Percentiles rank a stretch among this genome's conserved stretches.
Conservation (phyloP, 2,888 invertebrate genomes). For the Pseudococcus viburni region DNA sequence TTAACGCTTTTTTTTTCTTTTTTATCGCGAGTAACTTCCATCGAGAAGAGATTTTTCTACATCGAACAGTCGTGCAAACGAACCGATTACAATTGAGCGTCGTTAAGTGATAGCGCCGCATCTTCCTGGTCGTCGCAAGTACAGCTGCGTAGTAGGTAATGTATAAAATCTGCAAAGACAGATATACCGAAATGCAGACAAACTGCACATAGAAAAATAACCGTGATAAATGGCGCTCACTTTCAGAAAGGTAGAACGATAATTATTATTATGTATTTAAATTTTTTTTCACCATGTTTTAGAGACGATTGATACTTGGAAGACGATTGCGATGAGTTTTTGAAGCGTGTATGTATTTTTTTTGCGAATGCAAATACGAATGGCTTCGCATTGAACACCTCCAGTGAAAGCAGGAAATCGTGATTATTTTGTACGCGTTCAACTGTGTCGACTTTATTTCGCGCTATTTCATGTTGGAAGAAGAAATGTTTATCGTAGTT, state of each 20-base stretch:
- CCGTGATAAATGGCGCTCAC: not conserved
- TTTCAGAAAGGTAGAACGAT: not conserved
- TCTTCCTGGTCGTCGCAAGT: not conserved
- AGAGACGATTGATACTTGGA: not conserved
- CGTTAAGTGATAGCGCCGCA: not conserved
- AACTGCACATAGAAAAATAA: not conserved
- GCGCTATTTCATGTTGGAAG: constrained; percentile 26
- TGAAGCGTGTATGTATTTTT: not conserved
- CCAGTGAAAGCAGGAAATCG: constrained; percentile 50
- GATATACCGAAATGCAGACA: too few species aligned
- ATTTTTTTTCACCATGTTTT: not conserved
- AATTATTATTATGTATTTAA: not conserved
- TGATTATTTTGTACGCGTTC: constrained; percentile 45
- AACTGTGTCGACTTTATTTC: constrained; percentile 48
- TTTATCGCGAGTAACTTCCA: not conserved
- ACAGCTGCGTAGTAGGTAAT: not conserved
- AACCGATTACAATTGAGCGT: not conserved
- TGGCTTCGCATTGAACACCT: not conserved
- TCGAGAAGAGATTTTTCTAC: not conserved
- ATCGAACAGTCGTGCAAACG: not conserved
- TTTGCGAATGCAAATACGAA: not conserved
- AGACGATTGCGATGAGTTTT: not conserved
- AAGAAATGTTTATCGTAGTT: constrained; percentile 39
- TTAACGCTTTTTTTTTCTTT: not conserved
- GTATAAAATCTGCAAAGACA: not conserved